Evolutionary conservation across 2,113 vertebrate genomes (phyloP).

Genomic region (Phodopus roborovskii): DNA sequence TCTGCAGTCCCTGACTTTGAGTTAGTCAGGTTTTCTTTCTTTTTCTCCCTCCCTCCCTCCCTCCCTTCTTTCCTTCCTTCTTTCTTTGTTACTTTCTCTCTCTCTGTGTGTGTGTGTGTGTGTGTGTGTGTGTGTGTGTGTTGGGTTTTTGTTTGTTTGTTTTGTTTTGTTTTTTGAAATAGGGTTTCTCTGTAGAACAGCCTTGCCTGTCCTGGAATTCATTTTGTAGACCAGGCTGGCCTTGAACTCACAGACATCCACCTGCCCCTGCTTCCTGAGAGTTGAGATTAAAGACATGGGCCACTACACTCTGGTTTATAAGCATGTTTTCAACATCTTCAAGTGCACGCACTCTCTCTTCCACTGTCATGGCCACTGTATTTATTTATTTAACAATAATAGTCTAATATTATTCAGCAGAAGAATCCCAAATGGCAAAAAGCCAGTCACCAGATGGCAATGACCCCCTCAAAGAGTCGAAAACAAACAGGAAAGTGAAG

Average conservation of each 20-base stretch:
- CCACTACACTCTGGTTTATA: not conserved
- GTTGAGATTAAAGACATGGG: not conserved
- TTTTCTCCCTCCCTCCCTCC: not conserved
- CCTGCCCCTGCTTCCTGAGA: not conserved
- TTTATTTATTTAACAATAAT: not conserved
- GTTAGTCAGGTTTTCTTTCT: not conserved
- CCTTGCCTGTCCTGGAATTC: not conserved
- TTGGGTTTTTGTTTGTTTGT: not conserved
- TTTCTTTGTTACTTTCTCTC: too few species aligned
- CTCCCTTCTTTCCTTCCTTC: too few species aligned
- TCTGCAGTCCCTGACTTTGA: not conserved
- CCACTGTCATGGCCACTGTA: not conserved
- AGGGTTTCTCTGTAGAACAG: not conserved
- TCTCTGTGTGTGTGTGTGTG: too few species aligned
- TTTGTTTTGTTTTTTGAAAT: not conserved
- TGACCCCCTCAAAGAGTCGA: not conserved
- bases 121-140: too few species aligned
- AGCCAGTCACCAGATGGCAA: not conserved
- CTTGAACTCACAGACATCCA: not conserved
- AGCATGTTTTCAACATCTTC: not conserved
- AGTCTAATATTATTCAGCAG: not conserved
- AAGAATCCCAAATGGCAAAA: not conserved
- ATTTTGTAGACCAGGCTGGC: not conserved
- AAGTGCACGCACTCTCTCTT: not conserved
- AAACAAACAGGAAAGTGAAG: not conserved